Percentiles rank a stretch among this genome's conserved stretches.
Evolutionary conservation across 2,888 invertebrate genomes (phyloP).

Genomic region (Nezara viridula): DNA sequence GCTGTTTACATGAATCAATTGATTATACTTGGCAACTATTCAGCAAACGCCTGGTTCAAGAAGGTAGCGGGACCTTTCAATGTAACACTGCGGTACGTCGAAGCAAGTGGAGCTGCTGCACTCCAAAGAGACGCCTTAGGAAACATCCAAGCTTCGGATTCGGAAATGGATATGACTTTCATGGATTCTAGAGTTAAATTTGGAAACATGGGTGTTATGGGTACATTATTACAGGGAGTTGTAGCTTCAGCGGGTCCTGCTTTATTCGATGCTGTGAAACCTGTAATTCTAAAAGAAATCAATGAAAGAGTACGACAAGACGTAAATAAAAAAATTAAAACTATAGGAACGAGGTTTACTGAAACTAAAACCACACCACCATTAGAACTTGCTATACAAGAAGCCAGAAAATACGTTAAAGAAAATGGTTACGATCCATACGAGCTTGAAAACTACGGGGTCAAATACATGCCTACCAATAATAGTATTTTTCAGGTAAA

Average conservation of each 20-base stretch:
- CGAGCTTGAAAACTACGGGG: slow-evolving; percentile 65
- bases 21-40: slow-evolving; percentile 82
- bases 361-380: slow-evolving; percentile 72
- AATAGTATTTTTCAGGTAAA: slow-evolving; percentile 63
- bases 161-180: slow-evolving; percentile 84
- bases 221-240: slow-evolving; percentile 78
- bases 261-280: slow-evolving; percentile 89
- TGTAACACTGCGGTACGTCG: slow-evolving; percentile 80
- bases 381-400: slow-evolving; percentile 79
- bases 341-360: slow-evolving; percentile 81
- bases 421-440: slow-evolving; percentile 81
- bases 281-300: slow-evolving; percentile 83
- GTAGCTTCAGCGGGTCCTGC: slow-evolving; percentile 85
- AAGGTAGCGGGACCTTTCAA: slow-evolving; percentile 83
- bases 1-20: slow-evolving; percentile 80
- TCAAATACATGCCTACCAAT: slow-evolving; percentile 61
- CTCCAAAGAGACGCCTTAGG: slow-evolving; percentile 83
- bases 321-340: slow-evolving; percentile 81
- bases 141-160: slow-evolving; percentile 81
- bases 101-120: slow-evolving; percentile 77
- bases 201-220: slow-evolving; percentile 84
- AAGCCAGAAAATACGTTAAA: slow-evolving; percentile 79
- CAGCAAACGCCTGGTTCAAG: slow-evolving; percentile 79
- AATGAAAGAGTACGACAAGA: slow-evolving; percentile 80
- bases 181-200: slow-evolving; percentile 84